Percentiles rank a stretch among this genome's conserved stretches.
phyloP scores from a whole-genome alignment of 2,888 invertebrate species.

The Stenolophus ochropezus region DNA sequence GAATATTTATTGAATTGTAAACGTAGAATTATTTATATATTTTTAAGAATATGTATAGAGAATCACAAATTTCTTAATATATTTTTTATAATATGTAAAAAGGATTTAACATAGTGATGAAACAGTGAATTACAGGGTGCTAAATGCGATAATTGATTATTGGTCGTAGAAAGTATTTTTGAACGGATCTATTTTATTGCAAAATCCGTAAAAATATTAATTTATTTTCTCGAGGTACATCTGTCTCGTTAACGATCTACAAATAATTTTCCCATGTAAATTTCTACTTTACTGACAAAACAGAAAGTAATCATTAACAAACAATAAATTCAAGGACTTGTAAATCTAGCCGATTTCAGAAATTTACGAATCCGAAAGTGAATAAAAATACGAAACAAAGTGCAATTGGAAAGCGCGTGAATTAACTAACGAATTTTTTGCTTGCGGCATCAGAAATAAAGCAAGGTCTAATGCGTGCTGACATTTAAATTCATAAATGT shows the following conservation, averaged over 20 bases:
- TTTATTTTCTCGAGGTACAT: neutral
- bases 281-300: slow-evolving; percentile 12
- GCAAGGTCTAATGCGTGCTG: slow-evolving; percentile 12
- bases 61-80: too few relatives aligned
- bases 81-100: too few relatives aligned
- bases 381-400: neutral
- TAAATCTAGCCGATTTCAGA: neutral
- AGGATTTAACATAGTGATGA: too few relatives aligned
- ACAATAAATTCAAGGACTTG: slow-evolving; percentile 12
- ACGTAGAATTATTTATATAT: too few relatives aligned
- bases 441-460: slow-evolving; percentile 9
- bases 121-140: too few relatives aligned
- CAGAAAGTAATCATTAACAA: slow-evolving; percentile 20
- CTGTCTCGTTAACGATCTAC: neutral
- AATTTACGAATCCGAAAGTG: slow-evolving; percentile 13
- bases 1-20: too few relatives aligned
- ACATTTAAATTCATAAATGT: slow-evolving; percentile 22
- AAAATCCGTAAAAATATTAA: neutral
- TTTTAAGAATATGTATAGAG: too few relatives aligned
- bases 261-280: neutral
- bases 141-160: too few relatives aligned
- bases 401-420: slow-evolving; percentile 8
- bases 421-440: neutral
- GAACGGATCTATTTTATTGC: neutral
- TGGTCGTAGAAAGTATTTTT: too few relatives aligned